Conservation (phyloP, 1,140 invertebrate species). For the Musca vetustissima region DNA sequence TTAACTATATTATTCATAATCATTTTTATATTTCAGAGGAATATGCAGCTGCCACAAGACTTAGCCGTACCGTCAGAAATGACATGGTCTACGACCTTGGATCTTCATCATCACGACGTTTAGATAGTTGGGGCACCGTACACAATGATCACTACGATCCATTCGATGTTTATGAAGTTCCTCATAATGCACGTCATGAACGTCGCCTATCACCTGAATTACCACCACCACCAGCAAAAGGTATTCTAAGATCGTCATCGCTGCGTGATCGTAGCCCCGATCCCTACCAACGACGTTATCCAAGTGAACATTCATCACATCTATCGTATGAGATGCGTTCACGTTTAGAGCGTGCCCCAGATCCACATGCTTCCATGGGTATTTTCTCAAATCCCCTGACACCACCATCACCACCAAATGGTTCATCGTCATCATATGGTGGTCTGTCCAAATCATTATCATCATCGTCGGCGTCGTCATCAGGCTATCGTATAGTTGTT, state of each 20-base stretch:
- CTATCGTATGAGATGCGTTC: conserved; percentile 48
- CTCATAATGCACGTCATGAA: conserved; percentile 36
- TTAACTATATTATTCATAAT: no score
- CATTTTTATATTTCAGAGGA: conserved; percentile 36
- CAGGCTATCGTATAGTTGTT: conserved; percentile 78
- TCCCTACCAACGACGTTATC: conserved; percentile 38
- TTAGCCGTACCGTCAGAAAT: conserved; percentile 33
- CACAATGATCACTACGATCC: conserved; percentile 38
- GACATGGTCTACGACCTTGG: conserved; percentile 27
- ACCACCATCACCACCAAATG: conserved; percentile 34
- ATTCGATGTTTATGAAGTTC: conserved; percentile 47
- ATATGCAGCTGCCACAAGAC: conserved; percentile 31
- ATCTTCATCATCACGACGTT: conserved; percentile 15
- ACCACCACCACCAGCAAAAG: conserved; percentile 32
- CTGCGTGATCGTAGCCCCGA: conserved; percentile 26
- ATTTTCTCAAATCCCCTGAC: conserved; percentile 58
- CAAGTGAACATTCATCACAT: conserved; percentile 41
- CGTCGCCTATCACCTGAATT: conserved; percentile 34
- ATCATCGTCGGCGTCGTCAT: conserved; percentile 48
- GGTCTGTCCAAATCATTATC: conserved; percentile 50
- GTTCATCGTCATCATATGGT: conserved; percentile 55
- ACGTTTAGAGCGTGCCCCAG: conserved; percentile 46
- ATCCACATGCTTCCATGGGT: conserved; percentile 57
- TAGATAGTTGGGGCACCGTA: conserved; percentile 33
- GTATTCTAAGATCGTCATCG: conserved; percentile 29